Conservation (phyloP, 2,797 vertebrate genomes). For the Fistularia tabacaria region DNA sequence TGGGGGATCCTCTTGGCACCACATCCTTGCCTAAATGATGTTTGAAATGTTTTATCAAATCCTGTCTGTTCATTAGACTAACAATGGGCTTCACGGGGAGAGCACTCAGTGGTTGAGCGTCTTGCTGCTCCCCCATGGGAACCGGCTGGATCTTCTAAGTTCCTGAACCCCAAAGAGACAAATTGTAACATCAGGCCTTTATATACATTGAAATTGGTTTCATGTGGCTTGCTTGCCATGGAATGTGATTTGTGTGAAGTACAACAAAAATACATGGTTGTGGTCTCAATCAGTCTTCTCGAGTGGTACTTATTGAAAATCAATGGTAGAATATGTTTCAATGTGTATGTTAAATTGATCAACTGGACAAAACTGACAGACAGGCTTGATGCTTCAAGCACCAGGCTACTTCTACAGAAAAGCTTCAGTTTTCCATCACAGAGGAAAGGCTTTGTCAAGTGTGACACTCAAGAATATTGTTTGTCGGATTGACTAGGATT, state of each 20-base stretch:
- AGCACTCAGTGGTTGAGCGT: slow-evolving; percentile 61
- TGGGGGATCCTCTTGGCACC: slow-evolving; percentile 53
- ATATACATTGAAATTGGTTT: slow-evolving; percentile 77
- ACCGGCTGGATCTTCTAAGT: slow-evolving; percentile 69
- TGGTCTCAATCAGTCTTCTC: slow-evolving; percentile 29
- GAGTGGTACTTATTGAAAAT: slow-evolving; percentile 19
- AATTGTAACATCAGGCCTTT: slow-evolving; percentile 42
- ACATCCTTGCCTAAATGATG: slow-evolving; percentile 74
- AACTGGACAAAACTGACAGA: slow-evolving; percentile 23
- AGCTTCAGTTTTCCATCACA: slow-evolving; percentile 25
- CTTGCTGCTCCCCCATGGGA: slow-evolving; percentile 60
- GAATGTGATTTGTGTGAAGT: neutral
- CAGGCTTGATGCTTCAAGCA: neutral
- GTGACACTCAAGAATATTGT: slow-evolving; percentile 25
- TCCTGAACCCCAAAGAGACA: slow-evolving; percentile 51
- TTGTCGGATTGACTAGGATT: slow-evolving; percentile 36
- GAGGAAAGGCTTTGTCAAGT: slow-evolving; percentile 19
- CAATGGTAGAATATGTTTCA: slow-evolving; percentile 14
- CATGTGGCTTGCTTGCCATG: slow-evolving; percentile 44
- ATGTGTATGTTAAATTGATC: slow-evolving; percentile 24
- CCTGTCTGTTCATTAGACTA: slow-evolving; percentile 81
- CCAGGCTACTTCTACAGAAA: slow-evolving; percentile 22
- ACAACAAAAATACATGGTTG: slow-evolving; percentile 18
- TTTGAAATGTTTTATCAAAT: slow-evolving; percentile 82
- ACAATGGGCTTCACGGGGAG: slow-evolving; percentile 63